Base-by-base conservation (phyloP, 1,140 invertebrate genomes). In the Coelopa frigida region DNA sequence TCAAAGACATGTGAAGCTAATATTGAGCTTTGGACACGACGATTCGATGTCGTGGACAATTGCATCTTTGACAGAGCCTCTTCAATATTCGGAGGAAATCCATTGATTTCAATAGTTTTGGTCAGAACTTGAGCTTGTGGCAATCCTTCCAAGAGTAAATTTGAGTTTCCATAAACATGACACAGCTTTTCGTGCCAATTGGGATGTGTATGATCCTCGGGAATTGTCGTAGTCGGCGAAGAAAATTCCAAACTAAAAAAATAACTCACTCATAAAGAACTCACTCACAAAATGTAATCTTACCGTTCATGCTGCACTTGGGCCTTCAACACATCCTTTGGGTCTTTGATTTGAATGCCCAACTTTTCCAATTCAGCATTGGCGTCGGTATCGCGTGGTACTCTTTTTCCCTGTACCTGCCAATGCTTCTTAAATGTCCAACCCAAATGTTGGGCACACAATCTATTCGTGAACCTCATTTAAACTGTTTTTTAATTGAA, bases 1-100 rank as follows among this genome's bases (percentile, higher is more conserved):
- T 92, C 87, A 74, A 84, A 87, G 37, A 89, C 68, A 60, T 83
- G 80, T 2, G 87, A 79, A 44, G 77, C 78, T 49, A 80, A 66
- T 43, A 91, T 80, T 10, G 77, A 76, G 57, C 76, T 73, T 49
- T 76, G 75, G 1, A 81, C 69, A 51, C 68, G 71, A 36, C 72
- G 68, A 55, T 81, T 74, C n/a, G 80, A 50, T 21, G 72, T 55
- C 49, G 70, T 72, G 2, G 71, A 67, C 8, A 75, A 61, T 54
- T 70, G 76, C 70, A 64, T 70, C 53, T 72, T 50, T 3, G 72
- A 55, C 24, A 74, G 50, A 32, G 65, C 53, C 44, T 74, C 54
- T 41, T 75, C 56, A 35, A 86, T 72, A 51, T 68, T 72, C 5
- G 76, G 65, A 15, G 84, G 84, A 22, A 87, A 63, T 32, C 78